Evolutionary conservation across 2,113 vertebrate genomes (phyloP).

Genomic region (Sinocyclocheilus anophthalmus): DNA sequence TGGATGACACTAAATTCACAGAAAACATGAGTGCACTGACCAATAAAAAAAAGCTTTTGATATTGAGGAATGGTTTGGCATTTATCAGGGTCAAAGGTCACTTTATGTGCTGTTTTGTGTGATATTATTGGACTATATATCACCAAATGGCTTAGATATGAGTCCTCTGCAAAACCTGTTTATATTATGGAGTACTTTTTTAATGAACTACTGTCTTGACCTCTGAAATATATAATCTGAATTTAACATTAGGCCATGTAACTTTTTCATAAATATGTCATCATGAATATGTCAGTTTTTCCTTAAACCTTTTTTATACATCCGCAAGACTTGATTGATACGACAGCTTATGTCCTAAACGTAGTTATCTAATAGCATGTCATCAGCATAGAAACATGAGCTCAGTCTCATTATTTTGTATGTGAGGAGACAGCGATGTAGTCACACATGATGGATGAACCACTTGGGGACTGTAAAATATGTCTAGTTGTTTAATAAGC

Average conservation of each 20-base stretch:
- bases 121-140: slow-evolving; percentile 9
- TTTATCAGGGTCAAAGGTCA: slow-evolving; percentile 1
- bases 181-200: neutral
- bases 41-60: neutral
- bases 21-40: slow-evolving; percentile 29
- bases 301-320: neutral
- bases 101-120: neutral
- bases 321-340: neutral
- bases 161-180: neutral
- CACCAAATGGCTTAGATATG: neutral
- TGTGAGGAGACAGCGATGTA: slow-evolving; percentile 5
- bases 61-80: neutral
- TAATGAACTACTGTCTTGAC: slow-evolving; percentile 1
- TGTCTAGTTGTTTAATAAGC: slow-evolving; percentile 36
- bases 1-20: slow-evolving; percentile 61
- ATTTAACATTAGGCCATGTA: neutral
- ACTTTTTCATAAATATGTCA: slow-evolving; percentile 16
- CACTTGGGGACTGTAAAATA: slow-evolving; percentile 13
- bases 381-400: slow-evolving; percentile 27
- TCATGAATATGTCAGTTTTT: neutral
- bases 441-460: slow-evolving; percentile 20
- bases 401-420: slow-evolving; percentile 36
- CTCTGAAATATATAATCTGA: neutral
- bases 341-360: neutral
- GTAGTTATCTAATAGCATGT: slow-evolving; percentile 19